These are phyloP conservation scores for Anhinga rufa DNA, from an alignment of 2,113 vertebrate genomes.

Conservation along the genomic window DNA sequence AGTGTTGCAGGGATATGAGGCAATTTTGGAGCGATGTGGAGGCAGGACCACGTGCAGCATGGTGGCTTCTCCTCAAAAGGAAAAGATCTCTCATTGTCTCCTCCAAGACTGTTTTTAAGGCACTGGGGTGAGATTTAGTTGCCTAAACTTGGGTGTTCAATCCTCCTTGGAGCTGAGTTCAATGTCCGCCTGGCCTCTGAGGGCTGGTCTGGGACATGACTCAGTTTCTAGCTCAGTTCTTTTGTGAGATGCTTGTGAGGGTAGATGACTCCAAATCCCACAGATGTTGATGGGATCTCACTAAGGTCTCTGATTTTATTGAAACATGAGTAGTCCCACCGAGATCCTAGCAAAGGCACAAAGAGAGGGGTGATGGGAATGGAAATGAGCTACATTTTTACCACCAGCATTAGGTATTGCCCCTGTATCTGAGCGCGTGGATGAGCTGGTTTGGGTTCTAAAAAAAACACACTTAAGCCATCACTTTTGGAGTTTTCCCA, in stretches of 20 bases:
- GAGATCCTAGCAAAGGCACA: not conserved
- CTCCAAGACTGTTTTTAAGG: not conserved
- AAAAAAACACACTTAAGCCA: not conserved
- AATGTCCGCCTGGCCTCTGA: not conserved
- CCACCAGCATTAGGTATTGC: not conserved
- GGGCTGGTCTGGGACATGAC: not conserved
- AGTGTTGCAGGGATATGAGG: not conserved
- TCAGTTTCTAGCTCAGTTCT: not conserved
- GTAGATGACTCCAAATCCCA: not conserved
- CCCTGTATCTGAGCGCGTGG: too few species aligned
- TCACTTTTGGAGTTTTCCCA: not conserved
- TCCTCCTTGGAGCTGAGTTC: not conserved
- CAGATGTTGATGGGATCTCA: not conserved
- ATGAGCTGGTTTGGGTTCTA: not conserved
- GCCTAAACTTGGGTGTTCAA: not conserved
- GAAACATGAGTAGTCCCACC: not conserved
- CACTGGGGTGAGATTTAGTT: not conserved
- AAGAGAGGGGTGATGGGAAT: not conserved
- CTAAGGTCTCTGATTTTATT: not conserved
- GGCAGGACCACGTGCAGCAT: accelerated
- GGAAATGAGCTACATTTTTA: accelerated
- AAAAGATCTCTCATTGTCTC: not conserved
- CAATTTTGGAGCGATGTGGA: not conserved
- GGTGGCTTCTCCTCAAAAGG: not conserved
- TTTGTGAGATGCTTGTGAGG: not conserved